Evolutionary conservation across 2,888 invertebrate genomes (phyloP).

Genomic region (Agrochola macilenta): DNA sequence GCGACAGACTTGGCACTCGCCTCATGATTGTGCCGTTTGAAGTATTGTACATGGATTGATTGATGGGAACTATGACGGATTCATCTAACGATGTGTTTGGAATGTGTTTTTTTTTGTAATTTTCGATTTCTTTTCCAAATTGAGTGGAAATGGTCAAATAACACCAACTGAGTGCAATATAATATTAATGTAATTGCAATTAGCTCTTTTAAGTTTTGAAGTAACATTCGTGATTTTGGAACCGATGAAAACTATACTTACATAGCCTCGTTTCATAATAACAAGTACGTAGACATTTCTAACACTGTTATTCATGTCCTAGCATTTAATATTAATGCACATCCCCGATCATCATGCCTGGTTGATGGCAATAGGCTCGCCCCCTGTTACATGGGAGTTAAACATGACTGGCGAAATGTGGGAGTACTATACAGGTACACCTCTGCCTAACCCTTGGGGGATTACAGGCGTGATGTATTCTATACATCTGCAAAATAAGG

Average conservation of each 20-base stretch:
- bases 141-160: not conserved
- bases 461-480: too few species aligned
- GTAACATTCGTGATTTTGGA: not conserved
- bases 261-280: not conserved
- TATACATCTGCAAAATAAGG: not conserved
- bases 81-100: not conserved
- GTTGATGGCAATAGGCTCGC: not conserved
- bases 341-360: not conserved
- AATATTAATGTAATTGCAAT: not conserved
- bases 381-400: not conserved
- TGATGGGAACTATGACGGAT: constrained; percentile 28
- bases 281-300: not conserved
- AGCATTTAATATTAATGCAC: not conserved
- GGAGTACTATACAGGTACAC: too few species aligned
- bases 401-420: too few species aligned
- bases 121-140: not conserved
- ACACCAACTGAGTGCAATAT: not conserved
- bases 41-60: constrained; percentile 33
- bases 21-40: constrained; percentile 31
- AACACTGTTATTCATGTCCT: not conserved
- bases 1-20: constrained; percentile 39
- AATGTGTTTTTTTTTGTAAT: not conserved
- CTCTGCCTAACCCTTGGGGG: too few species aligned
- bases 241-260: not conserved
- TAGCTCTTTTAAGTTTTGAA: not conserved